Conservation (phyloP, 2,113 vertebrate genomes). For the Rhagologus leucostigma region DNA sequence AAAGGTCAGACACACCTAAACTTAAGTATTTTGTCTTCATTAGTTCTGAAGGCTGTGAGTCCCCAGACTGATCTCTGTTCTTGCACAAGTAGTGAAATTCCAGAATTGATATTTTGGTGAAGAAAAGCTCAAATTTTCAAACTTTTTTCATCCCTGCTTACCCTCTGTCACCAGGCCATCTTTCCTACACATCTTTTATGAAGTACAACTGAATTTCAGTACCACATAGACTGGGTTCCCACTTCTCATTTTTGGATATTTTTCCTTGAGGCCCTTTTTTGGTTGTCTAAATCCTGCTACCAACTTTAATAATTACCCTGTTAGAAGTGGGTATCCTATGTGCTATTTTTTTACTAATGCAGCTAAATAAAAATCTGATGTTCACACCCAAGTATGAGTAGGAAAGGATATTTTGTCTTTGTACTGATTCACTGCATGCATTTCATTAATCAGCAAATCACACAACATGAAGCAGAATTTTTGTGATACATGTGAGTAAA, state of each 20-base stretch:
- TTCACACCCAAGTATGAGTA: background rate
- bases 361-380: background rate
- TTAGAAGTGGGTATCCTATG: background rate
- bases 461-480: background rate
- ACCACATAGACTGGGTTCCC: background rate
- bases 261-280: background rate
- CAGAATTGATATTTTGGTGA: background rate
- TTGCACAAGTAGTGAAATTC: background rate
- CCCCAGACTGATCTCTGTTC: background rate
- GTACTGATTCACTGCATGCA: background rate
- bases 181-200: background rate
- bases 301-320: background rate
- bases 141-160: background rate
- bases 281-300: background rate
- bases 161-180: background rate
- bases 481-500: background rate
- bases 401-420: background rate
- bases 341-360: background rate
- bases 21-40: conserved; percentile 2
- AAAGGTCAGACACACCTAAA: background rate
- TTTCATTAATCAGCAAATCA: background rate
- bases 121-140: background rate
- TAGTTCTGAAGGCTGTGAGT: background rate
- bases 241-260: background rate
- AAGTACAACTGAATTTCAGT: background rate